Evolutionary conservation across 1,140 invertebrate species (phyloP).

Genomic region (Adelges cooleyi): DNA sequence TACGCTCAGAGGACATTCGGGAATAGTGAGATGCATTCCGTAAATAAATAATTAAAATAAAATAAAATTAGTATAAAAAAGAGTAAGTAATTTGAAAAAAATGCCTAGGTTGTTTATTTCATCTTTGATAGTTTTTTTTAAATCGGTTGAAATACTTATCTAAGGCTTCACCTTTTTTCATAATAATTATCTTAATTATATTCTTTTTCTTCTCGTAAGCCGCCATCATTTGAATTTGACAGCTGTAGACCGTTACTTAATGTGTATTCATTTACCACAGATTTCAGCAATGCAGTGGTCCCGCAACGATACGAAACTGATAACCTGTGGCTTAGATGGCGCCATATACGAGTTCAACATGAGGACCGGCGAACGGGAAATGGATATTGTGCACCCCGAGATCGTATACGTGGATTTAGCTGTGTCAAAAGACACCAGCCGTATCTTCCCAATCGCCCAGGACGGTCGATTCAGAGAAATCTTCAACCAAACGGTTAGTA

Average conservation of each 20-base stretch:
- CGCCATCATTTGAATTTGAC: no score
- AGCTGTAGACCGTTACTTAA: no score
- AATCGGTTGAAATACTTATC: no score
- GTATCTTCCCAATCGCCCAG: not conserved
- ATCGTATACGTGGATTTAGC: not conserved
- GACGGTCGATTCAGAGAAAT: not conserved
- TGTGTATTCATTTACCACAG: constrained; percentile 29
- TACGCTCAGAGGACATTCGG: constrained; percentile 67
- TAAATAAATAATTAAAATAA: no score
- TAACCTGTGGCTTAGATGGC: constrained; percentile 72
- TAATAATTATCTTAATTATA: no score
- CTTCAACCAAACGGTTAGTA: not conserved
- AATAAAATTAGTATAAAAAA: no score
- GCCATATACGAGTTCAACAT: constrained; percentile 55
- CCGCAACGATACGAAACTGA: constrained; percentile 56
- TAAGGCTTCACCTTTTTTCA: no score
- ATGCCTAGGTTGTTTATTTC: no score
- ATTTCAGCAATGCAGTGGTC: constrained; percentile 62
- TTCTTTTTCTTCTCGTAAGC: no score
- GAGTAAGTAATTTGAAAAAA: no score
- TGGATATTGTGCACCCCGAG: not conserved
- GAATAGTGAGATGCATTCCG: no score
- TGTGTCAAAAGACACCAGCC: not conserved
- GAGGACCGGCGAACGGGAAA: not conserved
- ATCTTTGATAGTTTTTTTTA: no score